These are phyloP conservation scores for Acinonyx jubatus DNA, from an alignment of 2,113 vertebrate genomes.

Conservation along the genomic window DNA sequence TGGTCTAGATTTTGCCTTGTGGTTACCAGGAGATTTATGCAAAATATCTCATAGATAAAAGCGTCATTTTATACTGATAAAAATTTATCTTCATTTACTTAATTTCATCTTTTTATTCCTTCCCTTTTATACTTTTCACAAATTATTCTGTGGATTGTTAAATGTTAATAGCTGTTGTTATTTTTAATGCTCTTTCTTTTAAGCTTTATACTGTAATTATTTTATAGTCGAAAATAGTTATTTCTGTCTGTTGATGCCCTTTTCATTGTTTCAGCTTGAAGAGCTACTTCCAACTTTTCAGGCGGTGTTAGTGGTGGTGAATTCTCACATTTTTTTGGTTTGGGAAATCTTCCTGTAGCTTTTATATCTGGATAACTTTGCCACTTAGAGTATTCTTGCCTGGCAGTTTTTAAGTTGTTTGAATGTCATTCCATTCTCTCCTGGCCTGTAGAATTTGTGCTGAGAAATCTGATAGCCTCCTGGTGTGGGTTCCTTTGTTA, in stretches of 20 bases:
- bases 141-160: neutral
- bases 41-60: neutral
- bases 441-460: neutral
- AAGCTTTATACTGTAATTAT: neutral
- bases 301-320: neutral
- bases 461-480: neutral
- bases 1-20: neutral
- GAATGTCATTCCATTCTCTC: neutral
- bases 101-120: neutral
- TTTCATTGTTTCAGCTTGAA: neutral
- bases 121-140: neutral
- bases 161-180: neutral
- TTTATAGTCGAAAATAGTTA: neutral
- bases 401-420: neutral
- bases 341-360: neutral
- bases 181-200: neutral
- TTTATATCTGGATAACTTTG: neutral
- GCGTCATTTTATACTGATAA: neutral
- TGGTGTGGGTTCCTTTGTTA: neutral
- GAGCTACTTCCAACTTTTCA: neutral
- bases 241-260: neutral
- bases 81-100: neutral
- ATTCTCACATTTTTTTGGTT: neutral
- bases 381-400: neutral
- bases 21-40: neutral